Base-by-base conservation (phyloP, 2,888 invertebrate species). In the Lottia gigantea region DNA sequence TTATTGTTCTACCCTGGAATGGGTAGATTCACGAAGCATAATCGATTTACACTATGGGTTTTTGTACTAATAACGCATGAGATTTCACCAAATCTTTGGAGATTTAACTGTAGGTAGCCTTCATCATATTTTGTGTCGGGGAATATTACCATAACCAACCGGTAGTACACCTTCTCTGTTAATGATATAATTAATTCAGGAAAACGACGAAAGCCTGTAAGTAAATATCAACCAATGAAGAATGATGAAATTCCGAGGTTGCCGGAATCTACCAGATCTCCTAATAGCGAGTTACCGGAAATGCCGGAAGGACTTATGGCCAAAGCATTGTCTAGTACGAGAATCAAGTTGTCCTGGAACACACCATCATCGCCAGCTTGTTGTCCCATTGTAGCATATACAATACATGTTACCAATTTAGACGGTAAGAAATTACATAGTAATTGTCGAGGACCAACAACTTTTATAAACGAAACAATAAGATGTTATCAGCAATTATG, bases 331-430 rank as follows among this genome's bases (percentile, higher is more conserved):
- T 64, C 66, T 40, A 66, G 73, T 55, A 71, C 73, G 11, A 62
- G 63, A 11, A 66, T 74, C 6, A 23, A 46, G 4, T 64, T 76
- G 31, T 55, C 40, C 16, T 76, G 76, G 76, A 45, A 70, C 4
- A 68, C 65, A 26, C 73, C 74, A 2, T 47, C 31, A n/a, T 49
- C 67, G 0, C 66, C 64, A 0, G 65, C 47, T 19, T 76, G 76
- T 26, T 76, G 76, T 55, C 76, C 76, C 16, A 63, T 74, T 16
- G 68, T 74, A 16, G 74, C 74, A n/a, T 76, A 76, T 68, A 71
- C 71, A 49, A 71, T 76, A 67, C 49, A 70, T 25, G 68, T 63
- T 11, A 26, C 45, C 2, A 64, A 68, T 49, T n/a, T 68, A 15
- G 64, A 64, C 49, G 31, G 68, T 68, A 31, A 47, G 64, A 40